These are phyloP conservation scores for Macroteleia sp. DNA, from an alignment of 2,888 invertebrate species.

Conservation along the genomic window DNA sequence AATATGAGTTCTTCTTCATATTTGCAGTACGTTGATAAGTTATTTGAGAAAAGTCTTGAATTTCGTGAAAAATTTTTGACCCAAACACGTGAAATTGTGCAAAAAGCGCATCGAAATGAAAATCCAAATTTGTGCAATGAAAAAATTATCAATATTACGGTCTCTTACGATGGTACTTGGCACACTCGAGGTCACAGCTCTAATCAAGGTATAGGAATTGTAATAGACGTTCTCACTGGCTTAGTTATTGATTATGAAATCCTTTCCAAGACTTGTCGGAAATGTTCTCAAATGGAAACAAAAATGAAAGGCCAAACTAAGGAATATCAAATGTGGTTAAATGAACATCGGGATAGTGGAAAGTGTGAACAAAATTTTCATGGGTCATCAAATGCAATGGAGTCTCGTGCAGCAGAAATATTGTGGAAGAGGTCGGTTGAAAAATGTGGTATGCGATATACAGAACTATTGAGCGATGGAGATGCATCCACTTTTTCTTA, in stretches of 20 bases:
- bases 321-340: neutral
- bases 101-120: no score
- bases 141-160: slow-evolving; percentile 19
- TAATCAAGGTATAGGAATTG: slow-evolving; percentile 18
- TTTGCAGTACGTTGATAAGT: no score
- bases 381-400: slow-evolving; percentile 20
- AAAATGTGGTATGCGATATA: slow-evolving; percentile 20
- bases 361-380: slow-evolving; percentile 14
- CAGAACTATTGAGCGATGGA: neutral
- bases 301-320: slow-evolving; percentile 8
- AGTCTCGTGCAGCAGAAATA: slow-evolving; percentile 14
- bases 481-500: neutral
- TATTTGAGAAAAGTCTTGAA: no score
- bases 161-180: slow-evolving; percentile 15
- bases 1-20: no score
- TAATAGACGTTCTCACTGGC: slow-evolving; percentile 6
- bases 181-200: slow-evolving; percentile 18
- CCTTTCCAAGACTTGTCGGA: slow-evolving; percentile 15
- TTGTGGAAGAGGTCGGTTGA: slow-evolving; percentile 16
- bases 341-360: neutral
- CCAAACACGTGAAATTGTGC: no score
- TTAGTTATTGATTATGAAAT: slow-evolving; percentile 31
- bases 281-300: slow-evolving; percentile 18
- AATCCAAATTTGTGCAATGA: neutral
- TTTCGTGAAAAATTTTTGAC: no score